These are phyloP conservation scores for Capreolus pygargus DNA, from an alignment of 2,113 vertebrate species.

Conservation along the genomic window DNA sequence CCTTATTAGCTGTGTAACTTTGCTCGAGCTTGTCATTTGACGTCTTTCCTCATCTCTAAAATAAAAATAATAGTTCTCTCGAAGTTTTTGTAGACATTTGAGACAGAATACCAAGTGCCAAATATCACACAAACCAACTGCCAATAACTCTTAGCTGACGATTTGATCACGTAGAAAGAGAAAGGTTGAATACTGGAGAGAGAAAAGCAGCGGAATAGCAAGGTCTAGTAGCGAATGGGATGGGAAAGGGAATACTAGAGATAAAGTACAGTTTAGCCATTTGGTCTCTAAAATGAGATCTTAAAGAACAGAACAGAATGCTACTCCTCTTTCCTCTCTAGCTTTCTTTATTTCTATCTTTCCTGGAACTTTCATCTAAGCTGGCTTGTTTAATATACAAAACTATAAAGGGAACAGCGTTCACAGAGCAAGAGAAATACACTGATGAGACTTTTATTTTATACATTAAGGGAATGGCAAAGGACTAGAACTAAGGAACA, in stretches of 20 bases:
- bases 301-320: not conserved
- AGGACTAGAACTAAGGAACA: not conserved
- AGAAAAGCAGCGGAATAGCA: not conserved
- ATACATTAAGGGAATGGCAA: not conserved
- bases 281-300: not conserved
- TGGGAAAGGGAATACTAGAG: not conserved
- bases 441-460: not conserved
- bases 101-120: not conserved
- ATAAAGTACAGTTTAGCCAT: not conserved
- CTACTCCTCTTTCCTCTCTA: not conserved
- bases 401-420: not conserved
- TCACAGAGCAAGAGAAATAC: not conserved
- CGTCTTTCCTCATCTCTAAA: not conserved
- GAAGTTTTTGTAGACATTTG: not conserved
- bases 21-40: not conserved
- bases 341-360: not conserved
- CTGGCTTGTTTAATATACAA: not conserved
- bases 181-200: not conserved
- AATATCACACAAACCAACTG: not conserved
- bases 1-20: not conserved
- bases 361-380: not conserved
- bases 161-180: not conserved
- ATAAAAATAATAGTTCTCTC: not conserved
- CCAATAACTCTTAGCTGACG: not conserved
- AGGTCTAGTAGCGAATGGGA: not conserved